Base-by-base conservation (phyloP, 2,888 invertebrate species). In the Ichneumoninae sp. region DNA sequence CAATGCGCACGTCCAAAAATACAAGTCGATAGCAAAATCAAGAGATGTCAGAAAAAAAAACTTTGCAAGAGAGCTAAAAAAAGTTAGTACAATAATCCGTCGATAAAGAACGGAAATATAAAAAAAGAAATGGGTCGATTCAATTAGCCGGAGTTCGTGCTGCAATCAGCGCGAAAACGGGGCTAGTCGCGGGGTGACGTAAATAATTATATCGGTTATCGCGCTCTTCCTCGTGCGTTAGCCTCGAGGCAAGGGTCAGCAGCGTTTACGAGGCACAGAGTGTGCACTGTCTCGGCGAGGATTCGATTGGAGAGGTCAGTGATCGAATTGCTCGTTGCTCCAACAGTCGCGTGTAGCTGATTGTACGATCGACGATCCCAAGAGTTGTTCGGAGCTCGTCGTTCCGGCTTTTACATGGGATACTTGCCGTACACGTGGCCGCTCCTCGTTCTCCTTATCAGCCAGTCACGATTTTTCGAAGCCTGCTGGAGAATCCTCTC, bases 391-490 rank as follows among this genome's bases (percentile, higher is more conserved):
- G 36, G 16, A 60, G 44, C 33, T 69, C 68, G 26, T 36, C 22
- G 66, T 47, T 16, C 16, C 16, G 71, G 52, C 83, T 76, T 85
- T 86, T 88, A 89, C 69, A 88, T 47, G 4, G 89, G 89, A 86
- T 92, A 92, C 82, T 89, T 90, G 13, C 92, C 92, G 10, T 92
- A 92, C 40, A 91, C 69, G 16, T 89, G 89, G 2, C 92, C 92
- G 71, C 92, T 92, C 40, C 92, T 87, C 13, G 92, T 92, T 47
- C 88, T 88, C 50, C 91, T 88, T 19, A 91, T 80, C 57, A 91
- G 22, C 91, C 91, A 91, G 36, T 85, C 88, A 0, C 83, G 80
- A 74, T 78, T 83, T 30, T 47, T 77, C 50, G 74, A 26, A 3
- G 10, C 85, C 13, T 71, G 81, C 3, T 84, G 75, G 22, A 86